A percentile compares a stretch with the other conserved stretches of the same genome.
Conservation (phyloP, 2,797 vertebrate species). For the Orestias chungarensis region DNA sequence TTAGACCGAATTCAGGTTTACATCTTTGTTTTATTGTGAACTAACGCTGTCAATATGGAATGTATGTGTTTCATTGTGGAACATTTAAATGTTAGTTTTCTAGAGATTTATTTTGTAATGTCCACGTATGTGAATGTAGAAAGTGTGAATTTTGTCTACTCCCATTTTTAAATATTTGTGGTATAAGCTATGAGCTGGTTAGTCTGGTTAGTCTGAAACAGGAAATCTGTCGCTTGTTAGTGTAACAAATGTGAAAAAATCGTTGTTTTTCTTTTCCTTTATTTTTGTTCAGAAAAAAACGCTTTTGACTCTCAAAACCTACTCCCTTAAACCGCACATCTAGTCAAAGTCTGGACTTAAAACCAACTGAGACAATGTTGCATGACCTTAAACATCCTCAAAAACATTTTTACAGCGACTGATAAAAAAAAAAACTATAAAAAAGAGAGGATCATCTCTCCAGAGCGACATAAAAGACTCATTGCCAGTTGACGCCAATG, state of each 20-base stretch:
- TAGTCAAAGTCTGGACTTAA: background rate
- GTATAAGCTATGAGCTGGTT: too few relatives aligned
- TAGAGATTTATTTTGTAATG: background rate
- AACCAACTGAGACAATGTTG: background rate
- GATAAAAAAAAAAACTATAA: background rate
- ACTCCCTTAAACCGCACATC: too few relatives aligned
- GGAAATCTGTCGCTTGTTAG: too few relatives aligned
- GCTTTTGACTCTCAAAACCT: too few relatives aligned
- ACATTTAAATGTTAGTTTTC: background rate
- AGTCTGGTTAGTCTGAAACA: too few relatives aligned
- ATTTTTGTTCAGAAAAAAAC: too few relatives aligned
- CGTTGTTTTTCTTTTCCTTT: too few relatives aligned
- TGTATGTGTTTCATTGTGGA: too few relatives aligned
- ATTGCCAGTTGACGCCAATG: background rate
- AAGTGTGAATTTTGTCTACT: too few relatives aligned
- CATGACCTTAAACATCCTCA: background rate
- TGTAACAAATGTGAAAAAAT: too few relatives aligned
- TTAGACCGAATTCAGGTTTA: background rate
- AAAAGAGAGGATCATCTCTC: background rate
- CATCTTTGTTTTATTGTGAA: background rate
- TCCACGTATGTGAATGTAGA: too few relatives aligned
- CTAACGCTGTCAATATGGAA: background rate
- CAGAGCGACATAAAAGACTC: background rate
- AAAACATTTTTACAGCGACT: background rate
- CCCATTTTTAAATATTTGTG: too few relatives aligned